Evolutionary conservation across 2,888 invertebrate species (phyloP), one percentile per base, ranked within the genome.

Genomic region (Melipona bicolor): DNA sequence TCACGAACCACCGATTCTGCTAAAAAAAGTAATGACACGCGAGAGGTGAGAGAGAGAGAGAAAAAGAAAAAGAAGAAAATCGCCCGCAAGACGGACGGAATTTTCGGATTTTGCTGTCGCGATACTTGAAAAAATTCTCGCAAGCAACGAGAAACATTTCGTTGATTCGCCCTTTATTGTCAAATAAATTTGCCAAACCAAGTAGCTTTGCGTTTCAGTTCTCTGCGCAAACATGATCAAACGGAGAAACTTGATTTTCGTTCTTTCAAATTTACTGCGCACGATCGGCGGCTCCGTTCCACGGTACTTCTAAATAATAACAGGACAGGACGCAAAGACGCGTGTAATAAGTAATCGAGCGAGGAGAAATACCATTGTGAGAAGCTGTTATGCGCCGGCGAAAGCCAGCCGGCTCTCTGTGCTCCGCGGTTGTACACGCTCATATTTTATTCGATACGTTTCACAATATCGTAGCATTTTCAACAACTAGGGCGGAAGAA

Each of bases 391-490:
- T 19, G 43, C 2, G 43, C 9, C 56, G 17, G 78, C 24, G 79
- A 72, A 54, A 52, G 67, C 43, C 49, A 52, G 49, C 43, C 49
- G n/a, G 17, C 1, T 9, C n/a, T 43, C 52, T n/a, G 27, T 32
- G n/a, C 54, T 68, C 61, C 67, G 19, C 59, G 17, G 36, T 70
- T 64, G 54, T 24, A 69, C 54, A 27, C n/a, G 59, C 49, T 78
- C 81, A 61, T 81, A 81, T 81, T 81, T 81, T 67, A 81, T 78
- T 78, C 68, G 79, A 81, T 81, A 81, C 72, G 61, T 68, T 81
- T 72, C 68, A 54, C 72, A 62, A 62, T 81, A 73, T 69, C 72
- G 72, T 62, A 73, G 62, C 49, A 49, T 79, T 81, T 81, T 73
- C 61, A 68, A 6, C 67, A 81, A 81, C 59, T 78, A 68, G 72